Conservation (phyloP, 1,140 invertebrate genomes). For the Drosophila ficusphila region DNA sequence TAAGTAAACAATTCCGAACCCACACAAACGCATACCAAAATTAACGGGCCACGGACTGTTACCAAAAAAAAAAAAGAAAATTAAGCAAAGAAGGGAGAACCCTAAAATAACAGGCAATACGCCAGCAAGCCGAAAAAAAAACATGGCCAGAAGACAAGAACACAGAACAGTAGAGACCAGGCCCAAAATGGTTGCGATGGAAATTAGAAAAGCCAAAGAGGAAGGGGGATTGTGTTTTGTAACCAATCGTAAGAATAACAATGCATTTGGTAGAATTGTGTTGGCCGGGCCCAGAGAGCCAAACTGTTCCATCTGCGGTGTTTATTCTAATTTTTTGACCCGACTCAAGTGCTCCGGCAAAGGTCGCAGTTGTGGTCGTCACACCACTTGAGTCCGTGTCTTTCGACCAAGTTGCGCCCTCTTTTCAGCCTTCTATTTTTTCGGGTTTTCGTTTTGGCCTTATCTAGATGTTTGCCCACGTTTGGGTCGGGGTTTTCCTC, state of each 20-base stretch:
- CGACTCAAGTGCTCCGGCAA: constrained; percentile 71
- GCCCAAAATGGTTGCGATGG: constrained; percentile 65
- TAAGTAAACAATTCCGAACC: constrained; percentile 69
- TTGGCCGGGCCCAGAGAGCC: constrained; percentile 31
- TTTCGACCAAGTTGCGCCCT: constrained; percentile 63
- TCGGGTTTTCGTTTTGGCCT: constrained; percentile 43
- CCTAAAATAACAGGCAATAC: constrained; percentile 73
- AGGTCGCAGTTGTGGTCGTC: constrained; percentile 73
- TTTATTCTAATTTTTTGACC: constrained; percentile 84
- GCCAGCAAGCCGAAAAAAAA: constrained; percentile 54
- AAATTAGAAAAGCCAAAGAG: constrained; percentile 19
- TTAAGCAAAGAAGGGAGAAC: constrained; percentile 31
- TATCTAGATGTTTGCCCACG: constrained; percentile 76
- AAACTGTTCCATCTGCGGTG: constrained; percentile 64
- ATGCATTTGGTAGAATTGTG: constrained; percentile 27
- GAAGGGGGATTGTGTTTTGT: constrained; percentile 56
- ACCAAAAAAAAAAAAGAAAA: constrained; percentile 66
- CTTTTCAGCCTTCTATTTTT: constrained; percentile 23
- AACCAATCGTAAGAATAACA: constrained; percentile 82
- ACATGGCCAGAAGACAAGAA: constrained; percentile 62
- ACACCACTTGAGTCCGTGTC: constrained; percentile 65
- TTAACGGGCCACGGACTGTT: constrained; percentile 67
- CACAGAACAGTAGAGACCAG: constrained; percentile 3
- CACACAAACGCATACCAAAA: constrained; percentile 34
- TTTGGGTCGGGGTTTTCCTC: constrained; percentile 34